Evolutionary conservation across 2,797 vertebrate genomes (phyloP), one percentile per base, ranked within the genome.

Genomic region (Harpagifer antarcticus): DNA sequence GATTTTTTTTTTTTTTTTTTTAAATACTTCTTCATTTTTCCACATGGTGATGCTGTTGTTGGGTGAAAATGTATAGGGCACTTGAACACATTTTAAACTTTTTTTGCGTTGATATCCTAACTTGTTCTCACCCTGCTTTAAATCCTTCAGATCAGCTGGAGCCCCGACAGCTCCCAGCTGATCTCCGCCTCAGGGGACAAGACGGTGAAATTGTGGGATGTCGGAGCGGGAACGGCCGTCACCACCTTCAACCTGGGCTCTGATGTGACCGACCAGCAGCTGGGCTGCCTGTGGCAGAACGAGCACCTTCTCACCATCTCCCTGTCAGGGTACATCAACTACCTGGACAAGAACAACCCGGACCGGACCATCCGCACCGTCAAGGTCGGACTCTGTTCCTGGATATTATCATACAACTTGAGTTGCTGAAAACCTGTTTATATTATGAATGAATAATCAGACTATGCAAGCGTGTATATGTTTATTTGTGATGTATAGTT

Each of bases 201-300:
- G 93, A 99, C 97, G 0, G 97, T 98, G 60, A 99, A 98, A 85
- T 95, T 99, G 57, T 99, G 98, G 98, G 98, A 99, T 40, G 94
- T 98, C 53, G 94, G 75, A 31, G 88, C 94, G 74, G 95, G 94
- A 77, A 94, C 95, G 0, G 70, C 94, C 0, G 94, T 98, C 87
- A 98, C 58, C 85, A 99, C 97, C 45, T 99, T 99, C 83, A 94
- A 94, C 72, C 86, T 99, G 94, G 98, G 98, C 86, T 81, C 94
- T 50, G 96, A 95, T 0, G 94, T 98, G 54, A 59, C 94, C 71
- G 97, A 99, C 94, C 97, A 98, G 93, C 98, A 99, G 94, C 93
- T 99, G 94, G 98, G 98, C 87, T 99, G 98, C 89, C 89, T 99
- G 79, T 99, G 98, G 98, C 97, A 98, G 94, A 96, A 96, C 27